phyloP scores from a whole-genome alignment of 2,113 vertebrate genomes.

The Aldabrachelys gigantea region DNA sequence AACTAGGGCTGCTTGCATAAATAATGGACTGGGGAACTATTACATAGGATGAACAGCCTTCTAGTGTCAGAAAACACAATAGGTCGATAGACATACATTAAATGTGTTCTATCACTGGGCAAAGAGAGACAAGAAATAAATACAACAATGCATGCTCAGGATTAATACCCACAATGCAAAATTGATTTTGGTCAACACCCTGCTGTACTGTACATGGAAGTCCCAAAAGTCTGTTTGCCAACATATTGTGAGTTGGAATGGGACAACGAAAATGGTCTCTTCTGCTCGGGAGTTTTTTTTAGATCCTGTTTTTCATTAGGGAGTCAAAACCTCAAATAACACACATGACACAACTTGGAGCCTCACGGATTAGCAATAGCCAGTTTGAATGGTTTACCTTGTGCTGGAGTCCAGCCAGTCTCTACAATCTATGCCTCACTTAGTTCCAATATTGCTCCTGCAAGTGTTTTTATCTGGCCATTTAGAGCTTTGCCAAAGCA shows the following conservation, averaged over 20 bases:
- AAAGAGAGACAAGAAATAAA: rapidly evolving
- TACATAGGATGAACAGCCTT: neutral
- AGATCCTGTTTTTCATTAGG: neutral
- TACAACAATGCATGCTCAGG: rapidly evolving
- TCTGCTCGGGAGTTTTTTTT: neutral
- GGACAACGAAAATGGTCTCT: neutral
- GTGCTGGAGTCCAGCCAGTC: neutral
- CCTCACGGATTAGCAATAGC: neutral
- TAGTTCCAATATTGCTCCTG: neutral
- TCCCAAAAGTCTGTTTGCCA: neutral
- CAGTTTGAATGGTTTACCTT: neutral
- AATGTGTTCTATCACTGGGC: neutral
- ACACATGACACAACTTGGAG: rapidly evolving
- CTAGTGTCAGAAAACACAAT: neutral
- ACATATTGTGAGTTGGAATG: neutral
- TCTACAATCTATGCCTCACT: neutral
- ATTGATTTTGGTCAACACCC: rapidly evolving
- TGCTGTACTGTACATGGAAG: neutral
- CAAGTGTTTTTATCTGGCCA: neutral
- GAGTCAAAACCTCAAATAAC: neutral
- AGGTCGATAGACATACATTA: neutral
- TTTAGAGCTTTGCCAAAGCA: neutral
- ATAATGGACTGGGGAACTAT: neutral
- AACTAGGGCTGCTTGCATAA: neutral
- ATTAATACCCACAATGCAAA: neutral